Evolutionary conservation across 1,140 invertebrate species (phyloP).

Genomic region (Drosophila lacertosa): DNA sequence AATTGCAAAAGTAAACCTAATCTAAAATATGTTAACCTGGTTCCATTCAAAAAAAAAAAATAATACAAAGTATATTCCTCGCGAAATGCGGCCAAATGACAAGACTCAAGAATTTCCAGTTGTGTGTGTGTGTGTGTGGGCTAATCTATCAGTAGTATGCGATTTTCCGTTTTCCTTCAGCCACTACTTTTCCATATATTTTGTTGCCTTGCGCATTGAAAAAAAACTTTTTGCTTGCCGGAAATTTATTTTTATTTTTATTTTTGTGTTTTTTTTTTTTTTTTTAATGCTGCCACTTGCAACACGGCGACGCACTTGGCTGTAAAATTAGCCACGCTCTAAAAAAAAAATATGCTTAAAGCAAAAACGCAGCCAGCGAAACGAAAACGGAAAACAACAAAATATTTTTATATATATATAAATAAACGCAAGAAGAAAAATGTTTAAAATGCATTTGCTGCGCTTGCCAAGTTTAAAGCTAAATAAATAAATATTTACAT

Average conservation of each 20-base stretch:
- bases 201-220: conserved; percentile 37
- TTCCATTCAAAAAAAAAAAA: conserved; percentile 44
- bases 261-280: too few relatives aligned
- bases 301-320: conserved; percentile 32
- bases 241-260: too few relatives aligned
- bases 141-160: conserved; percentile 54
- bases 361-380: conserved; percentile 35
- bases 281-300: conserved; percentile 36
- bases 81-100: conserved; percentile 45
- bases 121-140: conserved; percentile 41
- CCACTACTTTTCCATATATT: too few relatives aligned
- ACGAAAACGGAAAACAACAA: conserved; percentile 30
- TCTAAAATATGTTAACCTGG: conserved; percentile 75
- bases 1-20: conserved; percentile 77
- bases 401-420: not conserved
- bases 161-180: conserved; percentile 9
- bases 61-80: not conserved
- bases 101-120: conserved; percentile 56
- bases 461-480: conserved; percentile 43
- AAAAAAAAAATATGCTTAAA: conserved; percentile 37
- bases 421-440: not conserved
- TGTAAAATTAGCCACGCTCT: conserved; percentile 63
- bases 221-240: too few relatives aligned
- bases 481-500: conserved; percentile 68
- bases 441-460: conserved; percentile 11